phyloP scores from a whole-genome alignment of 2,888 invertebrate species.

The Tillus elongatus region DNA sequence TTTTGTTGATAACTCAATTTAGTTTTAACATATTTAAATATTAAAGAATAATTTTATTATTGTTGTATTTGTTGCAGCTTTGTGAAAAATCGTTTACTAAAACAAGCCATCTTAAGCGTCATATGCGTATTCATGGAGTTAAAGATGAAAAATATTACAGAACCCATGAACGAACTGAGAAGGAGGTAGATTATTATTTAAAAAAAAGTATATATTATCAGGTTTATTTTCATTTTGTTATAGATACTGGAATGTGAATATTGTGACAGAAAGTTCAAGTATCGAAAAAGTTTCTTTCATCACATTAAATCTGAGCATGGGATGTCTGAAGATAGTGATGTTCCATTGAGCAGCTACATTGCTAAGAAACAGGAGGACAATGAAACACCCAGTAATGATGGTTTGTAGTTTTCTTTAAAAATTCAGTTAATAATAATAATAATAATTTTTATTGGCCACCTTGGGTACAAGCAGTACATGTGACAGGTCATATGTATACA shows the following conservation, averaged over 20 bases:
- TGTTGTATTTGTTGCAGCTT: conserved; percentile 24
- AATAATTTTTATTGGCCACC: too few relatives aligned
- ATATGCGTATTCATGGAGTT: conserved; percentile 33
- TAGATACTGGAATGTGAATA: conserved; percentile 41
- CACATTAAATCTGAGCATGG: conserved; percentile 42
- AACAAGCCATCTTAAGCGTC: conserved; percentile 33
- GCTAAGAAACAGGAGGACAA: conserved; percentile 11
- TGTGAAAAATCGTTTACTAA: conserved; percentile 37
- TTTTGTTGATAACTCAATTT: too few relatives aligned
- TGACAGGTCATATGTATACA: too few relatives aligned
- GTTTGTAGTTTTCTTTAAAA: too few relatives aligned
- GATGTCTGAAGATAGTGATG: conserved; percentile 35
- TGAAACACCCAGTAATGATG: too few relatives aligned
- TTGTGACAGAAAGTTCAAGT: conserved; percentile 42
- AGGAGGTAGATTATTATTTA: conserved; percentile 3
- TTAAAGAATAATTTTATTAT: not conserved
- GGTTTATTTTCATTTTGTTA: conserved; percentile 17
- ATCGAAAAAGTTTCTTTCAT: conserved; percentile 40
- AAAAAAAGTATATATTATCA: not conserved
- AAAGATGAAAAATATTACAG: conserved; percentile 18
- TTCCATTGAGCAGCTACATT: conserved; percentile 19
- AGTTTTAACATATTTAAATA: conserved; percentile 7
- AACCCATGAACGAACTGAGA: conserved; percentile 13
- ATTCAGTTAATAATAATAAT: not conserved
- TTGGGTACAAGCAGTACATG: too few relatives aligned